Conservation (phyloP, 1,140 invertebrate species). For the Littorina saxatilis region DNA sequence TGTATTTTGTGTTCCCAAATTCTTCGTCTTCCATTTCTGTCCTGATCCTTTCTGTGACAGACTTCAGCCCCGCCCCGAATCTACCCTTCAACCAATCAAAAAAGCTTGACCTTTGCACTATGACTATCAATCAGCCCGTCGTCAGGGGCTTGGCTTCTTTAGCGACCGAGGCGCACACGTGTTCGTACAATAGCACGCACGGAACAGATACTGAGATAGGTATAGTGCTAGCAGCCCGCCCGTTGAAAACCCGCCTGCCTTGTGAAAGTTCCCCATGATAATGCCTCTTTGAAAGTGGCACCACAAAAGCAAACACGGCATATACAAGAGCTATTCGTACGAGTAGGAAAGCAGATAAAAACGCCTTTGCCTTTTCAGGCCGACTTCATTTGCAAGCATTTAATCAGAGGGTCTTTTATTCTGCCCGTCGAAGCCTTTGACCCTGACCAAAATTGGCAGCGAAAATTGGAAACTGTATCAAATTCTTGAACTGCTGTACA, state of each 20-base stretch:
- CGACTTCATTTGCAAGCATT: not conserved
- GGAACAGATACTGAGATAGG: too few species aligned
- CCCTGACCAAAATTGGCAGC: not conserved
- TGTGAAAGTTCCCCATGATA: not conserved
- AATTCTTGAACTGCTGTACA: too few species aligned
- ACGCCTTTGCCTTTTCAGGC: not conserved
- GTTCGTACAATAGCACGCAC: not conserved
- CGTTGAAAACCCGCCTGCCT: not conserved
- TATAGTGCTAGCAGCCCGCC: too few species aligned
- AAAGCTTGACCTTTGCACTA: not conserved
- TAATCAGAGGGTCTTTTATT: conserved; percentile 1
- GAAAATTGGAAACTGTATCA: too few species aligned
- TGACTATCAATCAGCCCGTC: not conserved
- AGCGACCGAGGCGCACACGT: not conserved
- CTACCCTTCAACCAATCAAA: not conserved
- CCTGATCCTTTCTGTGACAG: not conserved
- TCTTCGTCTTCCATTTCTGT: not conserved
- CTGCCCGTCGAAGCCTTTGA: not conserved
- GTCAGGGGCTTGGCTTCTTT: conserved; percentile 8
- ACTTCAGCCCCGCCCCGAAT: not conserved
- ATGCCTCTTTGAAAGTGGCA: not conserved
- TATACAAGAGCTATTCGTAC: not conserved
- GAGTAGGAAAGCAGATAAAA: not conserved
- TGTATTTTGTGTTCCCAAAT: not conserved
- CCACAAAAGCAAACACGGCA: not conserved